Evolutionary conservation across 2,797 vertebrate genomes (phyloP).

Genomic region (Sibirionetta formosa): DNA sequence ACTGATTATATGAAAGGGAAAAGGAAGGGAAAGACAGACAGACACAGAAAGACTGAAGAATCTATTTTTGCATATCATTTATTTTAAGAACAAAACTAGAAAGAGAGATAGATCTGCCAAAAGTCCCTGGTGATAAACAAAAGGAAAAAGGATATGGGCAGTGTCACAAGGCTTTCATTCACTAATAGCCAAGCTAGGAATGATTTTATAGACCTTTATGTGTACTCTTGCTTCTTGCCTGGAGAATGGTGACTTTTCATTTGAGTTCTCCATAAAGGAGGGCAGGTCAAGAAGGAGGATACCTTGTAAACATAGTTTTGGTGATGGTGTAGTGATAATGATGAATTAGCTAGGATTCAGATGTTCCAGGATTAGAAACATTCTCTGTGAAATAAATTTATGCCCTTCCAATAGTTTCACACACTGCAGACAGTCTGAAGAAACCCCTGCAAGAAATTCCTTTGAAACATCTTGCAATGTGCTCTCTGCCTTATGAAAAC

Average conservation of each 20-base stretch:
- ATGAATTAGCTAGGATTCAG: background rate
- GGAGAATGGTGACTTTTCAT: background rate
- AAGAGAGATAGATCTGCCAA: background rate
- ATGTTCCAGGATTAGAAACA: background rate
- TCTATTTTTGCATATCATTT: background rate
- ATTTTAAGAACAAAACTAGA: background rate
- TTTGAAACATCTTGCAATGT: background rate
- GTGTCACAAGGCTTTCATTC: background rate
- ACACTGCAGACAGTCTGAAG: background rate
- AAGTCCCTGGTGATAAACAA: background rate
- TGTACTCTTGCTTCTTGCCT: background rate
- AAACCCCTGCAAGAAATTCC: background rate
- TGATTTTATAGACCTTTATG: background rate
- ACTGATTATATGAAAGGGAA: background rate
- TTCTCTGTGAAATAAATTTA: background rate
- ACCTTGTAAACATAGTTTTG: background rate
- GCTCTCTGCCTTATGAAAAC: background rate
- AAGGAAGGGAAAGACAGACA: background rate
- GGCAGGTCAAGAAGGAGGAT: accelerated
- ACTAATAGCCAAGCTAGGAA: background rate
- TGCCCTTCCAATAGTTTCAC: background rate
- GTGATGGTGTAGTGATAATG: background rate
- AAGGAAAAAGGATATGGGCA: background rate
- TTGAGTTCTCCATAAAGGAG: background rate
- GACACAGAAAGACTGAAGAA: background rate